Conservation (phyloP, 2,888 invertebrate species). For the Nephrotoma guestfalica region DNA sequence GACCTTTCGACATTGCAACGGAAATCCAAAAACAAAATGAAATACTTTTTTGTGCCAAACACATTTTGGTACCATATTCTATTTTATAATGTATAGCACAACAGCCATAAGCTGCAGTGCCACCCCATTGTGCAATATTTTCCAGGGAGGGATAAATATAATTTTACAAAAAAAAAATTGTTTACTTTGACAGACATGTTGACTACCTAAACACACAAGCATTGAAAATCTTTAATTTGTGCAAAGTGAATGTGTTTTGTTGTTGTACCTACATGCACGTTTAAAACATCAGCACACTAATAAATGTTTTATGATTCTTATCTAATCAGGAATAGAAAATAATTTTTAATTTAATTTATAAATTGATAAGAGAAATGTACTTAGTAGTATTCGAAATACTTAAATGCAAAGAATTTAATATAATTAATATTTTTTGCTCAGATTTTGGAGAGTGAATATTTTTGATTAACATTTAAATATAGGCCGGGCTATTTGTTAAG, state of each 20-base stretch:
- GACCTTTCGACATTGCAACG: background rate
- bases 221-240: background rate
- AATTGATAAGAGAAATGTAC: background rate
- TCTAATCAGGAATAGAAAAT: background rate
- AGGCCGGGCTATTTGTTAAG: background rate
- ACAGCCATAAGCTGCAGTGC: background rate
- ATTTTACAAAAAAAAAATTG: background rate
- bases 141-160: background rate
- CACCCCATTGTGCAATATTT: background rate
- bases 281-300: background rate
- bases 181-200: background rate
- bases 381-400: background rate
- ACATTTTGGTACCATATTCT: background rate
- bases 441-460: background rate
- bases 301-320: background rate
- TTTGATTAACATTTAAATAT: background rate
- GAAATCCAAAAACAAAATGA: background rate
- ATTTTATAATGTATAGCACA: background rate
- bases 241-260: background rate
- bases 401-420: background rate
- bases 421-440: background rate
- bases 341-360: background rate
- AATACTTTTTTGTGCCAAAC: background rate
- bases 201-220: background rate
- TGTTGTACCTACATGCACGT: background rate